These are phyloP conservation scores for Cliona cf. orientalis DNA, from an alignment of 37 sponge, comb jelly and placozoan genomes.

Conservation along the genomic window DNA sequence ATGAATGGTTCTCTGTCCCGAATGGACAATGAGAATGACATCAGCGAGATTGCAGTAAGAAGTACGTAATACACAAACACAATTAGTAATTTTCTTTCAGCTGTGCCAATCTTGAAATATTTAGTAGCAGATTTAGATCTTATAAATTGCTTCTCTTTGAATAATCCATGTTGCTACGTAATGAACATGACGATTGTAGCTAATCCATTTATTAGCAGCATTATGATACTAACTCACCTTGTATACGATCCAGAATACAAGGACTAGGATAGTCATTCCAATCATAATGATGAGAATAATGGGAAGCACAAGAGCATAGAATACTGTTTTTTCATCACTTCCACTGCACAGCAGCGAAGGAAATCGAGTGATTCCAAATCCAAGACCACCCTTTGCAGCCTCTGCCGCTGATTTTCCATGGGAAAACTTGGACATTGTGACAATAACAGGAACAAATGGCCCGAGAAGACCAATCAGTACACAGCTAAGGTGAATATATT, in stretches of 20 bases:
- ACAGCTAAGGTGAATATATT: background rate
- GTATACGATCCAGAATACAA: slow-evolving; percentile 26
- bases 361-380: slow-evolving; percentile 34
- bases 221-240: background rate
- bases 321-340: background rate
- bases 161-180: background rate
- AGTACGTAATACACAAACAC: background rate
- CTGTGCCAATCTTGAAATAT: background rate
- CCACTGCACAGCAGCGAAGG: slow-evolving; percentile 36
- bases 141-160: background rate
- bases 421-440: background rate
- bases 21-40: background rate
- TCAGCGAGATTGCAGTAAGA: background rate
- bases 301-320: slow-evolving; percentile 40
- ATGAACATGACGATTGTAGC: background rate
- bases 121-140: background rate
- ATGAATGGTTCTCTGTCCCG: background rate
- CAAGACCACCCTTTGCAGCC: background rate
- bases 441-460: background rate
- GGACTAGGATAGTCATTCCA: slow-evolving; percentile 33
- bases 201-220: background rate
- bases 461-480: background rate
- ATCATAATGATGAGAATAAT: slow-evolving; percentile 6
- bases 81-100: background rate
- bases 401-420: background rate